These are phyloP conservation scores for Entelurus aequoreus DNA, from an alignment of 2,113 vertebrate genomes.

Conservation along the genomic window DNA sequence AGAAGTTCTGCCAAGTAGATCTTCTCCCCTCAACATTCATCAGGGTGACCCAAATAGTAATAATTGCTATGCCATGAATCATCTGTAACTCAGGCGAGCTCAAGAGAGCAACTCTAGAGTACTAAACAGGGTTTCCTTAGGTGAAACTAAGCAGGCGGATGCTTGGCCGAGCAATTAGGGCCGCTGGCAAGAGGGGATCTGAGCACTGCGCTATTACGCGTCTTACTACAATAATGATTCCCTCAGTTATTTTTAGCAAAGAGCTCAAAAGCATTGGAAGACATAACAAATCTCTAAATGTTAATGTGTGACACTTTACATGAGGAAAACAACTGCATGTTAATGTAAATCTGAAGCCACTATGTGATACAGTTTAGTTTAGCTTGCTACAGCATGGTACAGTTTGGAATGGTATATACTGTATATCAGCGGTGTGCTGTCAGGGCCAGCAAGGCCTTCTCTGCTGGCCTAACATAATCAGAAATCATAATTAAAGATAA, in stretches of 20 bases:
- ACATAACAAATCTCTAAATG: background rate
- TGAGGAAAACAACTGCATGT: background rate
- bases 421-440: too few species aligned
- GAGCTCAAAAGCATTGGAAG: background rate
- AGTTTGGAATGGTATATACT: background rate
- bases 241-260: background rate
- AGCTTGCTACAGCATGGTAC: too few species aligned
- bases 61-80: constrained; percentile 58
- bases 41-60: constrained; percentile 65
- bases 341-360: background rate
- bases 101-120: constrained; percentile 21
- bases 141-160: background rate
- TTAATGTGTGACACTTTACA: background rate
- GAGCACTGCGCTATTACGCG: background rate
- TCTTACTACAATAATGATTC: background rate
- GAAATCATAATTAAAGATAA: too few species aligned
- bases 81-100: constrained; percentile 36
- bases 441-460: too few species aligned
- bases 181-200: constrained; percentile 3
- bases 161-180: background rate
- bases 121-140: constrained; percentile 14
- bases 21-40: constrained; percentile 56
- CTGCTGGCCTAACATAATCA: too few species aligned
- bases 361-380: background rate
- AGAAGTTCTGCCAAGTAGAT: constrained; percentile 52